These are phyloP conservation scores for Bolborhynchus lineola DNA, from an alignment of 2,113 vertebrate species.

Conservation along the genomic window DNA sequence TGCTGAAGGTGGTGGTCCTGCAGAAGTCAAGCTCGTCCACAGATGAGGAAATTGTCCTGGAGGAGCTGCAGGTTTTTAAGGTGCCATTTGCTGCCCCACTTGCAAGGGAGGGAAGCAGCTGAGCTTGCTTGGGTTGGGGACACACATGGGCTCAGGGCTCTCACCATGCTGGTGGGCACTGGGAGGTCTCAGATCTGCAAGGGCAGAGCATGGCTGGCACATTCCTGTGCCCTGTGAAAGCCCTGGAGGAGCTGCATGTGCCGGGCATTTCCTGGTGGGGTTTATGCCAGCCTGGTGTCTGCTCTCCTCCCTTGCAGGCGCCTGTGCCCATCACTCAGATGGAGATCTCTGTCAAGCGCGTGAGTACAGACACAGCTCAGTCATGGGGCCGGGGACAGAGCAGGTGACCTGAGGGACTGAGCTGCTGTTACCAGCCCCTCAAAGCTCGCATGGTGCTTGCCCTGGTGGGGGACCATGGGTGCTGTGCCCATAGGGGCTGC, in stretches of 20 bases:
- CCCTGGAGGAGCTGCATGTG: background rate
- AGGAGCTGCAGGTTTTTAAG: conserved; percentile 95
- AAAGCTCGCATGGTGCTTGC: background rate
- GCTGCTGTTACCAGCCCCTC: background rate
- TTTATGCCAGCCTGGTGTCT: accelerated
- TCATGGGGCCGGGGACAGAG: accelerated
- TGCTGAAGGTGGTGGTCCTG: conserved; percentile 87
- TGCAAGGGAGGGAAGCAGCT: background rate
- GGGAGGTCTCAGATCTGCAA: background rate
- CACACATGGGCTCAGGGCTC: accelerated
- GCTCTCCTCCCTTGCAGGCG: conserved; percentile 59
- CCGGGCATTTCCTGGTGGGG: accelerated
- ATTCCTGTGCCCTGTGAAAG: background rate
- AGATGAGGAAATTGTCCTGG: conserved; percentile 86
- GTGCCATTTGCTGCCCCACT: conserved; percentile 46
- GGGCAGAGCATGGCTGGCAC: background rate
- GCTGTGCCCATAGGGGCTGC: accelerated
- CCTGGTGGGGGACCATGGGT: accelerated
- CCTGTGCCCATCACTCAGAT: conserved; percentile 87
- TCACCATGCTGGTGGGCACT: background rate
- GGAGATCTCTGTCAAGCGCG: conserved; percentile 94
- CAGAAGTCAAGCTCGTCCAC: conserved; percentile 68
- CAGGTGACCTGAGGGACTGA: background rate
- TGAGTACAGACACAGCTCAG: background rate
- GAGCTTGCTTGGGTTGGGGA: background rate